These are phyloP conservation scores for Amitus sp. DNA, from an alignment of 2,888 invertebrate species.

Conservation along the genomic window DNA sequence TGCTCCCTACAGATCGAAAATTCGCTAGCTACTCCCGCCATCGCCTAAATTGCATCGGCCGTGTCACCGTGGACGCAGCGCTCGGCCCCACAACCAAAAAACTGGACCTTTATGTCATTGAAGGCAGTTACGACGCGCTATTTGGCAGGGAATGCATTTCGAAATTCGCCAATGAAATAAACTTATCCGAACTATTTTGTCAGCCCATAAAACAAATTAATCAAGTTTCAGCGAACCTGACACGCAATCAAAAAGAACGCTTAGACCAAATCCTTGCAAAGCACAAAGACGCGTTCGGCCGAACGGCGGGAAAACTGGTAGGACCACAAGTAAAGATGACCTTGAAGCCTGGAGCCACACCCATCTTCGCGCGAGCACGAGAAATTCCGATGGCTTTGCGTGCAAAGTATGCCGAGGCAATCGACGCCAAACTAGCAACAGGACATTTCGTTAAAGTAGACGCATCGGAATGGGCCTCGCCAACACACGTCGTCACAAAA, in stretches of 20 bases:
- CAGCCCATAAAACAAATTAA: background rate
- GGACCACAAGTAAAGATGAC: slow-evolving; percentile 16
- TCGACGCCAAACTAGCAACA: background rate
- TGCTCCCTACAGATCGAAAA: slow-evolving; percentile 13
- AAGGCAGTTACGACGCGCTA: slow-evolving; percentile 17
- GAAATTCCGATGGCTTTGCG: slow-evolving; percentile 15
- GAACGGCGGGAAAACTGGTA: slow-evolving; percentile 11
- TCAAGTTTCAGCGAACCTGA: background rate
- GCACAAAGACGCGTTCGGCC: slow-evolving; percentile 17
- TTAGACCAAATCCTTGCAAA: background rate
- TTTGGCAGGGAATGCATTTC: slow-evolving; percentile 25
- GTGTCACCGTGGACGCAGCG: slow-evolving; percentile 1
- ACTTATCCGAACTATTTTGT: slow-evolving; percentile 12
- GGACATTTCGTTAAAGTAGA: slow-evolving; percentile 14
- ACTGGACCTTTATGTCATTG: slow-evolving; percentile 19
- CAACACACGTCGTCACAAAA: slow-evolving; percentile 14
- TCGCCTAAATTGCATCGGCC: slow-evolving; percentile 14
- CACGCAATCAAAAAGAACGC: background rate
- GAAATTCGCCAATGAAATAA: slow-evolving; percentile 14
- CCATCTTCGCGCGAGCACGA: slow-evolving; percentile 9
- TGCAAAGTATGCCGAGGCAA: background rate
- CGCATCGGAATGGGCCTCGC: slow-evolving; percentile 20
- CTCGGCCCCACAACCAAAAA: slow-evolving; percentile 8
- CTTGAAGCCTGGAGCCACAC: slow-evolving; percentile 11
- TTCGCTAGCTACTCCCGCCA: slow-evolving; percentile 28